A percentile compares a stretch with the other conserved stretches of the same genome.
Evolutionary conservation across 2,797 vertebrate species (phyloP).

Genomic region (Phalloptychus januarius): DNA sequence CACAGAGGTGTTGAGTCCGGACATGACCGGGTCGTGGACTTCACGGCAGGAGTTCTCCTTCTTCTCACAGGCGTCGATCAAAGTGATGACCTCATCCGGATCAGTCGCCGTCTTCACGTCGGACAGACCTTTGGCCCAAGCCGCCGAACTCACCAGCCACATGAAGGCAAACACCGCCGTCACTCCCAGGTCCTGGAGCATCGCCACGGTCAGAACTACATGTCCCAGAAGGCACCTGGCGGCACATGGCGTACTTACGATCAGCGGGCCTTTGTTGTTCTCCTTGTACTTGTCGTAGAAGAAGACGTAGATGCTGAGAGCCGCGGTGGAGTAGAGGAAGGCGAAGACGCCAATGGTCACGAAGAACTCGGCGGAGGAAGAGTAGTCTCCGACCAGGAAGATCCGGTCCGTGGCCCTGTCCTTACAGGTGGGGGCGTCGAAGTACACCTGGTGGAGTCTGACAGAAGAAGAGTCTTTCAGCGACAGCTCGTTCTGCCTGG

Average conservation of each 20-base stretch:
- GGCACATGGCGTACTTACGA: slow-evolving; percentile 73
- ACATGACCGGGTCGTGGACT: slow-evolving; percentile 86
- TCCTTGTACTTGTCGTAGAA: slow-evolving; percentile 89
- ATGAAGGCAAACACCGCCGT: slow-evolving; percentile 88
- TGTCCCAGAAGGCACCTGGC: not conserved
- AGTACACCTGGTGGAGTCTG: slow-evolving; percentile 90
- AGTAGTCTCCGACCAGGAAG: slow-evolving; percentile 89
- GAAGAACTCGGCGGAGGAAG: slow-evolving; percentile 90
- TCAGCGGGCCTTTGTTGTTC: slow-evolving; percentile 88
- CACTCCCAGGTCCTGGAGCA: slow-evolving; percentile 85
- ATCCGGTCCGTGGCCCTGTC: slow-evolving; percentile 47
- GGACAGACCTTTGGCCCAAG: slow-evolving; percentile 91
- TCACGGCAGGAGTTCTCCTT: slow-evolving; percentile 80
- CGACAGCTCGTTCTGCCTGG: not conserved
- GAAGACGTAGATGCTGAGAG: slow-evolving; percentile 85
- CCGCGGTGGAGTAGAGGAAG: slow-evolving; percentile 88
- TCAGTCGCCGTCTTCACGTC: slow-evolving; percentile 88
- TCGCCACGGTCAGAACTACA: no score
- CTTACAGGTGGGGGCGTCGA: slow-evolving; percentile 83
- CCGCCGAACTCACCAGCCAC: slow-evolving; percentile 90
- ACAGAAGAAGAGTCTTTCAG: not conserved
- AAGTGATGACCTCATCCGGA: slow-evolving; percentile 82
- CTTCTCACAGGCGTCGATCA: slow-evolving; percentile 68
- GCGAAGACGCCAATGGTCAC: slow-evolving; percentile 90
- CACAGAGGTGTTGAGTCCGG: slow-evolving; percentile 92